phyloP scores from a whole-genome alignment of 1,140 invertebrate genomes.

The Nymphalis io region DNA sequence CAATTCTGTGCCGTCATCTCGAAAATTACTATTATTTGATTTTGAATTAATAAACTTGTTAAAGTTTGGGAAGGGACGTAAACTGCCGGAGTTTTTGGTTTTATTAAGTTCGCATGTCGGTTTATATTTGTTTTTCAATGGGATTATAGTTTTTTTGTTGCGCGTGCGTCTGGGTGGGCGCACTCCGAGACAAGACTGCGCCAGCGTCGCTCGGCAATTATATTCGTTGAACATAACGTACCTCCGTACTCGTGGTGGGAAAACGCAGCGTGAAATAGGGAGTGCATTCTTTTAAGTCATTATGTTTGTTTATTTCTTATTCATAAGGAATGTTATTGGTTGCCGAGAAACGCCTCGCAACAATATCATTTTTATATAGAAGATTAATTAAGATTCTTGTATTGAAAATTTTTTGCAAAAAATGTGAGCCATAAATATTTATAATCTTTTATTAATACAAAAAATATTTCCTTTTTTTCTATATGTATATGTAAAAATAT shows the following conservation, averaged over 20 bases:
- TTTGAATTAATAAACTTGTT: constrained; percentile 80
- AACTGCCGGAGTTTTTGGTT: constrained; percentile 71
- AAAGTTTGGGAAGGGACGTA: constrained; percentile 73
- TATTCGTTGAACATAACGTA: constrained; percentile 54
- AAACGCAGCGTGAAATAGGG: constrained; percentile 66
- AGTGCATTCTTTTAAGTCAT: constrained; percentile 60
- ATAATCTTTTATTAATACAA: too few species aligned
- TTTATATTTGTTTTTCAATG: constrained; percentile 75
- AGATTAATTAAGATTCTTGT: constrained; percentile 1
- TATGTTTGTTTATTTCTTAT: constrained; percentile 53
- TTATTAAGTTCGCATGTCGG: constrained; percentile 75
- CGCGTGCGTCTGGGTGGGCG: constrained; percentile 67
- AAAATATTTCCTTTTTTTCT: too few species aligned
- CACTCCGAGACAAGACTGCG: constrained; percentile 69
- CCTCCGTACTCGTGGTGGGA: constrained; percentile 54
- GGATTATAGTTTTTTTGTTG: constrained; percentile 71
- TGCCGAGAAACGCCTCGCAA: constrained; percentile 24
- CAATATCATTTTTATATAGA: constrained; percentile 10
- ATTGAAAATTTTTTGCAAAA: background rate
- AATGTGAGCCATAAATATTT: too few species aligned
- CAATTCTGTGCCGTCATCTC: constrained; percentile 68
- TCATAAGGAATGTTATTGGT: constrained; percentile 25
- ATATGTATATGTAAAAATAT: too few species aligned
- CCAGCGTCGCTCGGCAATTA: constrained; percentile 62
- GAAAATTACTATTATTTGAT: constrained; percentile 79